phyloP scores from a whole-genome alignment of 2,797 vertebrate species.

The Brachymystax lenok region DNA sequence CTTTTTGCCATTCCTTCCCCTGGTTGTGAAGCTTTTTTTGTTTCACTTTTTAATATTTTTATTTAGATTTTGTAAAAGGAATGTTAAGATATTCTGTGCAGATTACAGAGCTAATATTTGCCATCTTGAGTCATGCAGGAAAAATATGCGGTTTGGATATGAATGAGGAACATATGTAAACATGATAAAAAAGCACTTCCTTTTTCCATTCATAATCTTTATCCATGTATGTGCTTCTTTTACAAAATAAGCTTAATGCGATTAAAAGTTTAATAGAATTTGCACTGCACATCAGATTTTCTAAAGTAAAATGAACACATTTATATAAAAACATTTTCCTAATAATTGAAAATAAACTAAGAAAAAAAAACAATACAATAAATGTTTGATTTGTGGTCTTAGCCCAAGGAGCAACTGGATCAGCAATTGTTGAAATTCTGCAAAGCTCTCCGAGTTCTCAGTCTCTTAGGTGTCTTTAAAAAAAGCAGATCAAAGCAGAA shows the following conservation, averaged over 20 bases:
- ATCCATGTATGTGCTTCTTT: constrained; percentile 64
- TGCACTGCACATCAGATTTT: constrained; percentile 73
- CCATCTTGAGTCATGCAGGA: constrained; percentile 70
- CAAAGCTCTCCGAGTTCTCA: constrained; percentile 65
- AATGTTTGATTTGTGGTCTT: constrained; percentile 72
- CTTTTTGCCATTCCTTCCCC: constrained; percentile 54
- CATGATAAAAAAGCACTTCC: constrained; percentile 71
- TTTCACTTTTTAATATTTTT: constrained; percentile 41
- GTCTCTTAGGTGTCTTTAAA: constrained; percentile 74
- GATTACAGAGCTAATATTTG: constrained; percentile 71
- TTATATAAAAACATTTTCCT: constrained; percentile 72
- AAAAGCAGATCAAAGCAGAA: constrained; percentile 82
- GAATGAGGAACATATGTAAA: constrained; percentile 77
- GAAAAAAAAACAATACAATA: constrained; percentile 52
- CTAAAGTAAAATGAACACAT: constrained; percentile 75
- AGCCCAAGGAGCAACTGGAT: constrained; percentile 68
- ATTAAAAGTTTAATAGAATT: constrained; percentile 78
- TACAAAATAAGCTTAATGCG: constrained; percentile 71
- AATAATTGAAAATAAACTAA: constrained; percentile 65
- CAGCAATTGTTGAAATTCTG: constrained; percentile 65
- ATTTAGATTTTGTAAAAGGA: constrained; percentile 70
- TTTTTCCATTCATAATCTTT: constrained; percentile 65
- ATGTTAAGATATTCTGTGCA: constrained; percentile 79
- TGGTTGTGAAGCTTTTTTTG: constrained; percentile 64
- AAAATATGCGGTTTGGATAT: constrained; percentile 64